Conservation (phyloP, 2,113 vertebrate genomes). For the Mustela lutreola region DNA sequence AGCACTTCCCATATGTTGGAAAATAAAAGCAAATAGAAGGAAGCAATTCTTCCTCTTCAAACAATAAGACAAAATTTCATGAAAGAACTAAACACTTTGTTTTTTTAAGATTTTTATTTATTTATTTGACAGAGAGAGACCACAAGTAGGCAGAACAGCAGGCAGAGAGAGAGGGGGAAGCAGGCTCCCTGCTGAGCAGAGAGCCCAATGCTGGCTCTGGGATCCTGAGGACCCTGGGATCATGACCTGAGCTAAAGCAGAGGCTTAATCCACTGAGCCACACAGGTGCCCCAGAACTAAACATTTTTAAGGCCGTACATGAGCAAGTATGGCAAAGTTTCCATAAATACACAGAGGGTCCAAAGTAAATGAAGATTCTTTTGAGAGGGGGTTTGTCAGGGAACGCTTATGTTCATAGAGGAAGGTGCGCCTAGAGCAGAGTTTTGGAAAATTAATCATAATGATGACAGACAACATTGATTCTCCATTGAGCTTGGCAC, state of each 20-base stretch:
- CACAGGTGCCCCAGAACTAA: neutral
- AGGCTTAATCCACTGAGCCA: no score
- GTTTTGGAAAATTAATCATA: neutral
- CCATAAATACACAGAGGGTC: neutral
- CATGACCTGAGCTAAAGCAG: no score
- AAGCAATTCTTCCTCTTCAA: neutral
- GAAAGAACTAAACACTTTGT: neutral
- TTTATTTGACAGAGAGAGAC: no score
- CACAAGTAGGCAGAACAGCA: no score
- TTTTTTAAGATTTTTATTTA: no score
- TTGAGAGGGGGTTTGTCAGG: neutral
- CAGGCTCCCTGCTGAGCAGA: no score
- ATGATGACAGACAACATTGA: neutral
- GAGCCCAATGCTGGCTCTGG: no score
- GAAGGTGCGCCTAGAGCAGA: neutral
- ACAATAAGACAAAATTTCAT: neutral
- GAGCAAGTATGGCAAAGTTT: neutral
- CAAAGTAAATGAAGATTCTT: neutral
- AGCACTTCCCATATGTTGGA: neutral
- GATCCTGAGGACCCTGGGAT: no score
- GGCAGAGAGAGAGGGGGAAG: no score
- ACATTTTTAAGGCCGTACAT: neutral
- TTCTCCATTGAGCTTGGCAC: neutral
- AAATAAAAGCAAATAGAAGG: constrained; percentile 3
- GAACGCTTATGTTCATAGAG: neutral